Conservation (phyloP, 2,888 invertebrate species). For the Dryobota labecula region DNA sequence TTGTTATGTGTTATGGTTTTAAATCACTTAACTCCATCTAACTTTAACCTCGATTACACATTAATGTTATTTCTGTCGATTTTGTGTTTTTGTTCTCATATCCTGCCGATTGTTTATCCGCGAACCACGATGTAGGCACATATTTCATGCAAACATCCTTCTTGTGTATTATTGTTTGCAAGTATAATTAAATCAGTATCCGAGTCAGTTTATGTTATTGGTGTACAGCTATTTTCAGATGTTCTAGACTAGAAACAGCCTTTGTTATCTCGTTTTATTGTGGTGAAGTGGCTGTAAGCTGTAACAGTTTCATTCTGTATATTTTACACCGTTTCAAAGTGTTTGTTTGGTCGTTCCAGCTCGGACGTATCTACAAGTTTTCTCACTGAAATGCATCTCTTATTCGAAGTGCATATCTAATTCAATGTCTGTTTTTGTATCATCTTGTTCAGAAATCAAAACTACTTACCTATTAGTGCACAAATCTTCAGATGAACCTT, state of each 20-base stretch:
- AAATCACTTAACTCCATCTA: slow-evolving; percentile 4
- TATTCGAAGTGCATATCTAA: slow-evolving; percentile 3
- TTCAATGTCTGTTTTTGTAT: slow-evolving; percentile 5
- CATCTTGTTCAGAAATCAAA: not conserved
- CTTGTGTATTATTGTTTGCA: slow-evolving; percentile 56
- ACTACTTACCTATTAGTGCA: not conserved
- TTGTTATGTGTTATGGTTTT: slow-evolving; percentile 21
- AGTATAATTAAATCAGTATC: slow-evolving; percentile 61
- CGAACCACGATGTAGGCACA: slow-evolving; percentile 56
- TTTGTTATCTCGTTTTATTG: slow-evolving; percentile 47
- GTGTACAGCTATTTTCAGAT: slow-evolving; percentile 52
- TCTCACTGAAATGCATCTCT: slow-evolving; percentile 22
- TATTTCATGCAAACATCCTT: slow-evolving; percentile 62
- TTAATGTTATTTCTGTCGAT: slow-evolving; percentile 54
- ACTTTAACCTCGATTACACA: slow-evolving; percentile 36
- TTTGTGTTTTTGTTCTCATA: slow-evolving; percentile 65
- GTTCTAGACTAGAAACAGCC: slow-evolving; percentile 43
- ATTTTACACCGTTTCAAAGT: slow-evolving; percentile 20
- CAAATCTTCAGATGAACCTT: not conserved
- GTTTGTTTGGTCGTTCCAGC: slow-evolving; percentile 20
- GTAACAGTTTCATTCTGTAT: slow-evolving; percentile 17
- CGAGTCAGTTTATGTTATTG: slow-evolving; percentile 53
- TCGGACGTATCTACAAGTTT: slow-evolving; percentile 9
- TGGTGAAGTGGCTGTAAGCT: slow-evolving; percentile 27
- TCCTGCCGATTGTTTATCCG: slow-evolving; percentile 66